Percentiles rank a stretch among this genome's conserved stretches.
Evolutionary conservation across 2,113 vertebrate genomes (phyloP).

Genomic region (Macquaria australasica): DNA sequence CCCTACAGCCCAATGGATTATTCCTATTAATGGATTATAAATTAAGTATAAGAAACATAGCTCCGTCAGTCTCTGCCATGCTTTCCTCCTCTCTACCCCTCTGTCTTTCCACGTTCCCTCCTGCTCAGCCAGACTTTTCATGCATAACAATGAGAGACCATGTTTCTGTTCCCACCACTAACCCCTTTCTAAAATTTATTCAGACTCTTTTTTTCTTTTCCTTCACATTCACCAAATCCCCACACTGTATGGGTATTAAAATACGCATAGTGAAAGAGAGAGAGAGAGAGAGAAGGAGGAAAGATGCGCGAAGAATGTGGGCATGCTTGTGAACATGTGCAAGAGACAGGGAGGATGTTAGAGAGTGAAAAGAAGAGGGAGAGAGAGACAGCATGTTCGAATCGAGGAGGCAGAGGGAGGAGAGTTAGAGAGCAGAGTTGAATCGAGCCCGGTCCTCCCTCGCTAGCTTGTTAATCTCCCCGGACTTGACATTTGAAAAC

Average conservation of each 20-base stretch:
- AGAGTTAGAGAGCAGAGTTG: constrained; percentile 35
- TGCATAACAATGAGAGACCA: constrained; percentile 77
- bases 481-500: constrained; percentile 81
- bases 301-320: constrained; percentile 25
- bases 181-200: constrained; percentile 66
- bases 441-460: constrained; percentile 55
- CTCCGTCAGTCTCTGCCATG: neutral
- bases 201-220: constrained; percentile 34
- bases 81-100: constrained; percentile 7
- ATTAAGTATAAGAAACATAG: neutral
- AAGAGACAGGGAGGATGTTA: constrained; percentile 41
- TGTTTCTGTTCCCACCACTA: constrained; percentile 69
- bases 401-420: constrained; percentile 36
- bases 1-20: constrained; percentile 15
- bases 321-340: constrained; percentile 32
- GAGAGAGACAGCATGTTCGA: constrained; percentile 33
- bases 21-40: constrained; percentile 27
- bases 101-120: constrained; percentile 40
- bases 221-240: constrained; percentile 70
- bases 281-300: neutral
- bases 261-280: constrained; percentile 42
- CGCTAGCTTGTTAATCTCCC: constrained; percentile 75
- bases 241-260: constrained; percentile 67
- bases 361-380: constrained; percentile 25
- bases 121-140: constrained; percentile 63